Conservation (phyloP, 2,797 vertebrate genomes). For the Onychomys torridus region DNA sequence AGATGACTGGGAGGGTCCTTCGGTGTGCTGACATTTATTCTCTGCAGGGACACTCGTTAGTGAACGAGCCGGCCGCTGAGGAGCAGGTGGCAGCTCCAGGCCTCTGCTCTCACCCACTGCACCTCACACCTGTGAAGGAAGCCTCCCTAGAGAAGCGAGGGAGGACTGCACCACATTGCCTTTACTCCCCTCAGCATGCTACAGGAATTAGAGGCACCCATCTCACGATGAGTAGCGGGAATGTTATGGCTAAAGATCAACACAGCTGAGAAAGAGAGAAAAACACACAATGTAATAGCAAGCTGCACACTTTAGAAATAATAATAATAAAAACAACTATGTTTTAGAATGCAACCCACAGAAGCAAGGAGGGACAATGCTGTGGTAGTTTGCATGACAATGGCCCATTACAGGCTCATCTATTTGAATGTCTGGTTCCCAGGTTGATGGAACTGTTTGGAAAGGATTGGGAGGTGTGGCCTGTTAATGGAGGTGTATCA, state of each 20-base stretch:
- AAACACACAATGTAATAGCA: neutral
- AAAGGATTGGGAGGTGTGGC: neutral
- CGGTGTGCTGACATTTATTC: neutral
- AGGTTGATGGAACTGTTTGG: neutral
- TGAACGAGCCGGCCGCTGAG: neutral
- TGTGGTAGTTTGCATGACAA: no score
- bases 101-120: rapidly evolving
- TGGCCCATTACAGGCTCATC: no score
- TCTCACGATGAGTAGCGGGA: neutral
- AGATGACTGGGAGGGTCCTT: neutral
- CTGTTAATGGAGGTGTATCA: neutral
- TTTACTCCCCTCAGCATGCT: rapidly evolving
- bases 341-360: neutral
- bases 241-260: neutral
- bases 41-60: neutral
- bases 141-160: neutral
- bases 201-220: neutral
- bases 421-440: neutral
- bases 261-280: neutral
- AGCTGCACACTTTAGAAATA: neutral
- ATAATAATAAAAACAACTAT: neutral
- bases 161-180: rapidly evolving
- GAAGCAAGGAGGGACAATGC: neutral
- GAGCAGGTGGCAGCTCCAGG: neutral
- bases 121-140: neutral